A percentile compares a stretch with the other conserved stretches of the same genome.
These are phyloP conservation scores for Mystacornis crossleyi DNA, from an alignment of 2,113 vertebrate species.

Conservation along the genomic window DNA sequence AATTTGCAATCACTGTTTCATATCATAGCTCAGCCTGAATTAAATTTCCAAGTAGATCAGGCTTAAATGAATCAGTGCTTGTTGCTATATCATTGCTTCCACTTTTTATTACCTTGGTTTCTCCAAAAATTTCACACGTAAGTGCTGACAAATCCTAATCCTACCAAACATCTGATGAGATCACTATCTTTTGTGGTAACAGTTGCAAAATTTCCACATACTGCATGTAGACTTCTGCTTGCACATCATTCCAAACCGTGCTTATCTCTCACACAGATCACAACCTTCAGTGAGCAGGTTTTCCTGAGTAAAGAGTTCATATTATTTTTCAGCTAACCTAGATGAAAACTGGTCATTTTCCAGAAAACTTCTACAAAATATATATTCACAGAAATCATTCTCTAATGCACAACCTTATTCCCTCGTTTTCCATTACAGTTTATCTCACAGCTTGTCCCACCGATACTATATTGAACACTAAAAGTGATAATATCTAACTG, in stretches of 20 bases:
- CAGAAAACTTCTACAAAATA: background rate
- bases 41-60: background rate
- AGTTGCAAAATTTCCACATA: background rate
- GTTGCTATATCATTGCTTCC: background rate
- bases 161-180: background rate
- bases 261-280: background rate
- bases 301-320: background rate
- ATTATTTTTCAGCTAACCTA: background rate
- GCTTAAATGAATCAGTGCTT: background rate
- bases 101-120: background rate
- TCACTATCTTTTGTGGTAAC: background rate
- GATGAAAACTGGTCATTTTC: background rate
- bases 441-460: background rate
- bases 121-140: background rate
- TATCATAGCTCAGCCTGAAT: background rate
- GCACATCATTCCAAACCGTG: rapidly evolving
- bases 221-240: background rate
- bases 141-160: background rate
- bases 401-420: background rate
- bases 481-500: slow-evolving; percentile 13
- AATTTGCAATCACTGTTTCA: background rate
- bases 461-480: background rate
- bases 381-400: background rate
- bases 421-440: background rate
- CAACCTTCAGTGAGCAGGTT: background rate